A percentile compares a stretch with the other conserved stretches of the same genome.
Evolutionary conservation across 2,113 vertebrate genomes (phyloP).

Genomic region (Sminthopsis crassicaudata): DNA sequence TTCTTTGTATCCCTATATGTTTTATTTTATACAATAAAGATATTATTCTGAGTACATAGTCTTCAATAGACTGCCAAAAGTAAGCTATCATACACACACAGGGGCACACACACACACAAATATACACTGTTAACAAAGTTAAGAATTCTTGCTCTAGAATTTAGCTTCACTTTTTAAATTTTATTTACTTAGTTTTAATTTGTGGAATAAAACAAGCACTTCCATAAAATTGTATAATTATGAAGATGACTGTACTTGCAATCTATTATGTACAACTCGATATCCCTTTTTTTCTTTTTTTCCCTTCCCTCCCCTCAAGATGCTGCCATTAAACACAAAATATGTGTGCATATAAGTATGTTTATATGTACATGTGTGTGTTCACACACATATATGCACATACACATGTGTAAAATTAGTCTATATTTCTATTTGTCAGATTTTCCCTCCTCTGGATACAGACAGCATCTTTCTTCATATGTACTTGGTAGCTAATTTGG

Average conservation of each 20-base stretch:
- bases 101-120: too few species aligned
- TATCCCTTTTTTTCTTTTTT: neutral
- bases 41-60: neutral
- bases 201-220: neutral
- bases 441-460: slow-evolving; percentile 7
- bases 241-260: neutral
- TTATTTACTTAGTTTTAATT: neutral
- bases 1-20: neutral
- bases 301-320: neutral
- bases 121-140: neutral
- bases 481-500: neutral
- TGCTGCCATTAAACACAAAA: neutral
- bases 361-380: too few species aligned
- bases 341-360: too few species aligned
- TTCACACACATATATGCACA: too few species aligned
- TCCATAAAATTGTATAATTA: neutral
- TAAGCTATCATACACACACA: neutral
- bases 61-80: neutral
- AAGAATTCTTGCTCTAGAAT: neutral
- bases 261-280: neutral
- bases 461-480: neutral
- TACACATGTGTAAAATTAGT: neutral
- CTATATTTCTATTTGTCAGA: neutral
- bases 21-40: neutral
- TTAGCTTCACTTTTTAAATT: neutral